Evolutionary conservation across 2,113 vertebrate species (phyloP), one percentile per base, ranked within the genome.

Genomic region (Scopus umbretta): DNA sequence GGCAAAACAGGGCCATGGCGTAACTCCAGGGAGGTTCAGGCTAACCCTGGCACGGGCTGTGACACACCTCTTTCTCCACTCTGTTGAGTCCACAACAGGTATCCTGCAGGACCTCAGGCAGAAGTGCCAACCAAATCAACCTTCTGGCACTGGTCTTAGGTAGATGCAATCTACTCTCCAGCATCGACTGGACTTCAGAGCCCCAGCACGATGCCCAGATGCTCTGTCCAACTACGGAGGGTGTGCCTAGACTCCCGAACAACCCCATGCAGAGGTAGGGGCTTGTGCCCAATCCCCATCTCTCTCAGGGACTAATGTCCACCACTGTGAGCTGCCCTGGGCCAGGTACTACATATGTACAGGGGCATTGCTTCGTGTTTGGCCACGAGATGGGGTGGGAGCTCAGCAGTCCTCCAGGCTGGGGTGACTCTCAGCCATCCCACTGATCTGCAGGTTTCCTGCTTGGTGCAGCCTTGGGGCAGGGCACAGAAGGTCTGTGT

Each of bases 311-410:
- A 52, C 22, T n/a, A 16, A 40, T 58, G 36, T 36, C 36, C 19
- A 68, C 23, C 34, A 47, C 36, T 0, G 0, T 27, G 40, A 86
- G 27, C 34, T 16, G 20, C 45, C 34, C 36, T 55, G 14, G 11
- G 58, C 25, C 83, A 86, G 61, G 16, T 45, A 80, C 25, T 27
- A 32, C 14, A 11, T 36, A 21, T 11, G 6, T n/a, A 19, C 6
- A 55, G 50, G 56, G 29, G 22, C 58, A 92, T n/a, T 30, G 7
- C 32, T 87, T 88, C n/a, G 19, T 25, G 25, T 80, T 30, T 53
- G 61, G 56, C 96, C 97, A 97, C 27, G 9, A 97, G 97, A 79
- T 91, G 96, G 95, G 66, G 92, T 20, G 90, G 82, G 91, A 95
- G 82, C 53, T 94, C 97, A 97, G 63, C 19, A 16, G 80, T 93